A percentile compares a stretch with the other conserved stretches of the same genome.
These are phyloP conservation scores for Eleginops maclovinus DNA, from an alignment of 2,113 vertebrate species.

Conservation along the genomic window DNA sequence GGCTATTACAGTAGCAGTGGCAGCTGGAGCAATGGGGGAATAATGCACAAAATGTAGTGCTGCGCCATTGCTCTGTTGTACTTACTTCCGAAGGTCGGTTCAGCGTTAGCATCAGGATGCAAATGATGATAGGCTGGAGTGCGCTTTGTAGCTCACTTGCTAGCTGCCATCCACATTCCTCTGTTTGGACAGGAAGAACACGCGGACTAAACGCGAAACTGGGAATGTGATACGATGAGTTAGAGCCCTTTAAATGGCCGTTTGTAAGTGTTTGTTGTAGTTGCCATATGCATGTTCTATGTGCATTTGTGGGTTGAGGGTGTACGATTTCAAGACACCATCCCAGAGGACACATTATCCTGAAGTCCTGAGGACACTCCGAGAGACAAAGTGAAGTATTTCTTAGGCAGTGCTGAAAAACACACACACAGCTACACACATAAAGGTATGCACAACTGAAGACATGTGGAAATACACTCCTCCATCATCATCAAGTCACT, in stretches of 20 bases:
- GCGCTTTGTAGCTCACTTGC: conserved; percentile 19
- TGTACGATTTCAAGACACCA: conserved; percentile 64
- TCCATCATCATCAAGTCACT: conserved; percentile 24
- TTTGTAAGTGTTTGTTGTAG: conserved; percentile 59
- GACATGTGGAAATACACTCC: not conserved
- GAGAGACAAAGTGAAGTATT: conserved; percentile 40
- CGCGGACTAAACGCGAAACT: conserved; percentile 50
- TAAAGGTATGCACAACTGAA: conserved; percentile 5
- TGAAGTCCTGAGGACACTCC: conserved; percentile 41
- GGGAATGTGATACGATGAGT: conserved; percentile 57
- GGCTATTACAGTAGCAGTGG: conserved; percentile 56
- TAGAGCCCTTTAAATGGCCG: conserved; percentile 47
- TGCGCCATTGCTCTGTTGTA: conserved; percentile 50
- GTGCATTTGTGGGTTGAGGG: conserved; percentile 31
- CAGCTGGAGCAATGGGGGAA: conserved; percentile 50
- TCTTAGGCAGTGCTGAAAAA: conserved; percentile 24
- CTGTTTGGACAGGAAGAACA: conserved; percentile 60
- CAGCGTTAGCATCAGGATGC: conserved; percentile 52
- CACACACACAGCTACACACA: not conserved
- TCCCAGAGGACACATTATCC: conserved; percentile 51
- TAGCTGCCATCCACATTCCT: conserved; percentile 39
- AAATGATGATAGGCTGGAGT: conserved; percentile 39
- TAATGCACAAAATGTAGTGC: conserved; percentile 62
- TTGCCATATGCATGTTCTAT: conserved; percentile 15
- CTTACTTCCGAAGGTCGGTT: conserved; percentile 50